These are phyloP conservation scores for Miltochrista miniata DNA, from an alignment of 2,888 invertebrate species.

Conservation along the genomic window DNA sequence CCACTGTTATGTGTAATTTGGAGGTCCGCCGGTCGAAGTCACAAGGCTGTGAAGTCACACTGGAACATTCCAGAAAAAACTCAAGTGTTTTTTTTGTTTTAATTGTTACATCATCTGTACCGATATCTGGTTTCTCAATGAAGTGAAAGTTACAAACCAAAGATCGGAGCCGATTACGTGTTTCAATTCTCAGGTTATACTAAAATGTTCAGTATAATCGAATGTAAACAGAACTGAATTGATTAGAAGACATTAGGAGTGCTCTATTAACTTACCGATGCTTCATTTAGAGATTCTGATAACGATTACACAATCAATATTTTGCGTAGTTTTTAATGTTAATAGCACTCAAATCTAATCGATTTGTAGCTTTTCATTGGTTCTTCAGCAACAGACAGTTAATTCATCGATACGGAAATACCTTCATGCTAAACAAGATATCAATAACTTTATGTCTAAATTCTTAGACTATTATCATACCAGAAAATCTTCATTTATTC, in stretches of 20 bases:
- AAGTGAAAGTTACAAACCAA: slow-evolving; percentile 33
- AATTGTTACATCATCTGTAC: slow-evolving; percentile 24
- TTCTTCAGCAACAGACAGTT: not conserved
- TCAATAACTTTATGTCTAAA: not conserved
- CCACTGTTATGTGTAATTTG: slow-evolving; percentile 82
- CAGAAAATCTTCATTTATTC: not conserved
- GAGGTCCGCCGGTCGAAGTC: slow-evolving; percentile 78
- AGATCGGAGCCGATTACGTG: slow-evolving; percentile 21
- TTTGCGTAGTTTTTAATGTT: slow-evolving; percentile 14
- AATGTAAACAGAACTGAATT: slow-evolving; percentile 19
- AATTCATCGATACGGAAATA: slow-evolving; percentile 19
- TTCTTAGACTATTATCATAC: slow-evolving; percentile 1
- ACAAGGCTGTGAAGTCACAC: slow-evolving; percentile 52
- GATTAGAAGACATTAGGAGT: slow-evolving; percentile 20
- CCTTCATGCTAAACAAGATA: not conserved
- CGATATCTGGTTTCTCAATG: slow-evolving; percentile 25
- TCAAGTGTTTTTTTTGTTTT: slow-evolving; percentile 11
- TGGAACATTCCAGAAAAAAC: slow-evolving; percentile 31
- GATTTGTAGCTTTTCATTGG: slow-evolving; percentile 5
- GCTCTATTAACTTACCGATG: slow-evolving; percentile 19
- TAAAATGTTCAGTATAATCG: slow-evolving; percentile 19
- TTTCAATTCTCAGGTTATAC: slow-evolving; percentile 21
- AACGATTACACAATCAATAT: slow-evolving; percentile 6
- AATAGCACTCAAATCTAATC: slow-evolving; percentile 24
- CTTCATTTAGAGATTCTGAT: slow-evolving; percentile 18